A percentile compares a stretch with the other conserved stretches of the same genome.
phyloP scores from a whole-genome alignment of 2,888 invertebrate genomes.

The Trimorus sp. region DNA sequence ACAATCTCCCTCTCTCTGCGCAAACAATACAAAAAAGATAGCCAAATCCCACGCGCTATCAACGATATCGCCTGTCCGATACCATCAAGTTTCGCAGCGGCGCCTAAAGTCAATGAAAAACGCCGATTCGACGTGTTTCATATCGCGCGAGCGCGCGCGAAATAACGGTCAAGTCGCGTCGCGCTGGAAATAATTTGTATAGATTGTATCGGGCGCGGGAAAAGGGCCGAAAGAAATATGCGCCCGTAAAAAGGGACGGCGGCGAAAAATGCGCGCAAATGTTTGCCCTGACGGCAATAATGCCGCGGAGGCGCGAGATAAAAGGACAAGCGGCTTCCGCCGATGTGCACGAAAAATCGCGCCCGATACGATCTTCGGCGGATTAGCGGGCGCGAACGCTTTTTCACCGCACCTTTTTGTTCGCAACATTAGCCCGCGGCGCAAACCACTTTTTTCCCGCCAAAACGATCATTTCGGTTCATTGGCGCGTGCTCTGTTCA shows the following conservation, averaged over 20 bases:
- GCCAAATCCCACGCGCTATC: no score
- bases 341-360: slow-evolving; percentile 50
- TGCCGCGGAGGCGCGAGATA: slow-evolving; percentile 51
- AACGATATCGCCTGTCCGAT: no score
- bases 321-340: slow-evolving; percentile 57
- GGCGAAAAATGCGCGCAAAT: slow-evolving; percentile 49
- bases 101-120: slow-evolving; percentile 13
- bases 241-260: slow-evolving; percentile 12
- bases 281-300: slow-evolving; percentile 59
- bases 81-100: no score
- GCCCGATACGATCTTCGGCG: slow-evolving; percentile 43
- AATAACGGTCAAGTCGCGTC: slow-evolving; percentile 1
- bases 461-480: no score
- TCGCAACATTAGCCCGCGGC: slow-evolving; percentile 19
- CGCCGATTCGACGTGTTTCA: not conserved
- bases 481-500: no score
- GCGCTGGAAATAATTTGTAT: slow-evolving; percentile 45
- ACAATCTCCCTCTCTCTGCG: no score
- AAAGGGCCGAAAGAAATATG: slow-evolving; percentile 23
- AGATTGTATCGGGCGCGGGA: slow-evolving; percentile 42
- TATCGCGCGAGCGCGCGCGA: not conserved
- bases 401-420: slow-evolving; percentile 23
- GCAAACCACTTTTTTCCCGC: not conserved
- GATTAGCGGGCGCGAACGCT: slow-evolving; percentile 38
- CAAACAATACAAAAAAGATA: no score